Conservation (phyloP, 2,113 vertebrate species). For the Osmerus eperlanus region DNA sequence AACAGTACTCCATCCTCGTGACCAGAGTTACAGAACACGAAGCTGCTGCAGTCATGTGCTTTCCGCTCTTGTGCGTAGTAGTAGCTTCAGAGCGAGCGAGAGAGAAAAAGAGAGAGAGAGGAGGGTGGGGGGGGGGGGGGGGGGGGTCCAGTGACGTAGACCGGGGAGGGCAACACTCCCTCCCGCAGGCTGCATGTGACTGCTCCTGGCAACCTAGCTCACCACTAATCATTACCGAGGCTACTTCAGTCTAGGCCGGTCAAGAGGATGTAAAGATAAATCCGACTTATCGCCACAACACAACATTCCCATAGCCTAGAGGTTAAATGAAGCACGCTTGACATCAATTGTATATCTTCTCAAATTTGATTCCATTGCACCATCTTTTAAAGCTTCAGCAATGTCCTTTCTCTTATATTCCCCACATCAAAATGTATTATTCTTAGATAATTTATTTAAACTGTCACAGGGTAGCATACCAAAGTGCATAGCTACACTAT, state of each 20-base stretch:
- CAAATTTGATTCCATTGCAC: too few species aligned
- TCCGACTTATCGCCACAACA: constrained; percentile 1
- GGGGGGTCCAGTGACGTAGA: constrained; percentile 61
- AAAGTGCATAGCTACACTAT: too few species aligned
- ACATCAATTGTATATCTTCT: too few species aligned
- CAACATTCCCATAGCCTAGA: background rate
- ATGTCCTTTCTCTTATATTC: too few species aligned
- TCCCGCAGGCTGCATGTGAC: constrained; percentile 56
- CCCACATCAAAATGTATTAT: background rate
- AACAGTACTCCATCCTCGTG: constrained; percentile 79
- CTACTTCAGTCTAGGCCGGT: constrained; percentile 13
- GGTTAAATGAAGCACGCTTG: too few species aligned
- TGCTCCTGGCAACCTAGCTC: constrained; percentile 31
- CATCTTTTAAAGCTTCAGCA: background rate
- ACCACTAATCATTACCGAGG: constrained; percentile 34
- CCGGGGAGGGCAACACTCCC: constrained; percentile 29
- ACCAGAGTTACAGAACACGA: constrained; percentile 68
- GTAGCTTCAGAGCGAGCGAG: constrained; percentile 43
- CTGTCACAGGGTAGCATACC: too few species aligned
- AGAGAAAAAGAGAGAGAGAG: constrained; percentile 6
- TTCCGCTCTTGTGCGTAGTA: constrained; percentile 57
- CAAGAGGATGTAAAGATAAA: constrained; percentile 6
- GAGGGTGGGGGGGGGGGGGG: constrained; percentile 29
- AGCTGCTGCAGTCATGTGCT: constrained; percentile 78
- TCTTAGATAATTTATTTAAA: too few species aligned